Evolutionary conservation across 2,888 invertebrate species (phyloP), one percentile per base, ranked within the genome.

Genomic region (Embidobia sp.): DNA sequence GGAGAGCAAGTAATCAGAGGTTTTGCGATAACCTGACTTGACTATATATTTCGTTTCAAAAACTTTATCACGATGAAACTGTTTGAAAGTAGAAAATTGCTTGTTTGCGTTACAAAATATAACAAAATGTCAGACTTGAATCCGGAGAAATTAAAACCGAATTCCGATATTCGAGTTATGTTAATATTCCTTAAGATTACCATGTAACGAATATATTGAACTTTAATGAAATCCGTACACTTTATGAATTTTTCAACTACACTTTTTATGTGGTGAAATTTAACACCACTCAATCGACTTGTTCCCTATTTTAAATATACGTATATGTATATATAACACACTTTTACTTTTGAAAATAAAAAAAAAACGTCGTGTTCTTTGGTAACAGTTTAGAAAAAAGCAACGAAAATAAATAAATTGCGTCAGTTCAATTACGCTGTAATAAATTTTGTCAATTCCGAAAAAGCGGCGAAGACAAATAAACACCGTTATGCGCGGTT

Each of bases 301-400:
- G 29, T 29, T 29, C 22, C 6, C 16, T 40, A 27, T 27, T 57
- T n/a, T n/a, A n/a, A n/a, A n/a, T n/a, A n/a, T n/a, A n/a, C n/a
- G n/a, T n/a, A n/a, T n/a, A n/a, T n/a, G n/a, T 27, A 57, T 42
- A 13, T 27, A 18, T 42, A 42, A 16, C n/a, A 26, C 27, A 57
- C 59, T 59, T 59, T 59, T 59, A 59, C 59, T 59, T 59, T 57
- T 33, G 26, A 19, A 59, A 44, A 44, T 29, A 18, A 29, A 59
- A 59, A 44, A 18, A n/a, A n/a, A n/a, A n/a, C n/a, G 44, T 19
- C 6, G 8, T 10, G 13, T 13, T 10, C 11, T 57, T 42, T 27
- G 42, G 16, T 10, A 40, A 29, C 29, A 11, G 8, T 40, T n/a
- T n/a, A n/a, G n/a, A n/a, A n/a, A n/a, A n/a, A n/a, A n/a, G n/a